Conservation (phyloP, 2,113 vertebrate genomes). For the Nycticorax nycticorax region DNA sequence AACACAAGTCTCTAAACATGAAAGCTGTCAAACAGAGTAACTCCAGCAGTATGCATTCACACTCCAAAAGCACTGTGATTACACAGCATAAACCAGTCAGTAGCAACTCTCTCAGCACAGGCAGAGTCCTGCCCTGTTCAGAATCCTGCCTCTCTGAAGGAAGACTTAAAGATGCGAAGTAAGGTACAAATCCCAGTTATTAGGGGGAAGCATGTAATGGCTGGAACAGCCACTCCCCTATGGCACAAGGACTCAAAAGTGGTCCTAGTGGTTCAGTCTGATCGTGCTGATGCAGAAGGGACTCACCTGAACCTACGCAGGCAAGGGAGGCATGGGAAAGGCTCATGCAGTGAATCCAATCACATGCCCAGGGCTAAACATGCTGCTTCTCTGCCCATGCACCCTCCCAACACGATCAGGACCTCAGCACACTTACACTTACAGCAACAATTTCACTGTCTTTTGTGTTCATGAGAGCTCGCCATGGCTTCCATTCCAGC, state of each 20-base stretch:
- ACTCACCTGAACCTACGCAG: background rate
- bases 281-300: background rate
- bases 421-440: background rate
- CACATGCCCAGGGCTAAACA: background rate
- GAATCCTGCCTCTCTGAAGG: background rate
- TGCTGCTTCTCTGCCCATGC: background rate
- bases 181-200: background rate
- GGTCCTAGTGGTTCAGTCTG: background rate
- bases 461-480: background rate
- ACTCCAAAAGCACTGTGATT: background rate
- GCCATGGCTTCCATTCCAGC: background rate
- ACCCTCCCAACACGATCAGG: background rate
- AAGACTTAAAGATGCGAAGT: background rate
- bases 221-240: background rate
- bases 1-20: background rate
- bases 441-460: background rate
- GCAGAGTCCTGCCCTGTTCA: background rate
- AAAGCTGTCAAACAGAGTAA: background rate
- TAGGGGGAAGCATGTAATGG: background rate
- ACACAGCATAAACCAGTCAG: background rate
- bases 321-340: background rate
- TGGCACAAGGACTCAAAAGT: background rate
- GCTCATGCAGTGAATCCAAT: background rate
- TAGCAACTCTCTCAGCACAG: background rate
- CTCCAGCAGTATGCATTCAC: background rate